Percentiles rank a stretch among this genome's conserved stretches.
phyloP scores from a whole-genome alignment of 1,140 invertebrate genomes.

The Penaeus vannamei region DNA sequence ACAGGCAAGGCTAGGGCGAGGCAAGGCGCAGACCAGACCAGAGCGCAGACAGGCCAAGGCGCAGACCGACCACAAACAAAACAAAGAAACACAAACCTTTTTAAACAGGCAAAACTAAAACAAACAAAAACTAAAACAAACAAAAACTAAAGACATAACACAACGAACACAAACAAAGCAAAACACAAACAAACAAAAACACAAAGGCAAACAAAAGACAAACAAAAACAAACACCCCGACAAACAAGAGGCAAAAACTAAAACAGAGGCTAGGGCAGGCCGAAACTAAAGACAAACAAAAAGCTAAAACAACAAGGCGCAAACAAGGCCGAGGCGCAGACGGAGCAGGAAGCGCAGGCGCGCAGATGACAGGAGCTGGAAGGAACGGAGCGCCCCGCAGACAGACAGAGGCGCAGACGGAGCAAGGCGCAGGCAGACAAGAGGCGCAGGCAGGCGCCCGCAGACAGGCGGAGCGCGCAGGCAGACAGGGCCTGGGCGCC shows the following conservation, averaged over 20 bases:
- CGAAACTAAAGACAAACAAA: not conserved
- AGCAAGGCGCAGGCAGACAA: too few relatives aligned
- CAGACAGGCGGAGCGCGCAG: too few relatives aligned
- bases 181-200: not conserved
- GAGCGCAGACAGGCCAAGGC: too few relatives aligned
- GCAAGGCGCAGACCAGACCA: too few relatives aligned
- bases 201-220: not conserved
- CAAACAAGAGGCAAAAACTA: not conserved
- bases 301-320: too few relatives aligned
- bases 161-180: not conserved
- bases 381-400: not conserved
- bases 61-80: too few relatives aligned
- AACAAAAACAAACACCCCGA: not conserved
- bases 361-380: conserved; percentile 32
- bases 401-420: too few relatives aligned
- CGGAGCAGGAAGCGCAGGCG: conserved; percentile 33
- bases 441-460: too few relatives aligned
- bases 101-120: not conserved
- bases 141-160: not conserved
- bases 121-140: not conserved
- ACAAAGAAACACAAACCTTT: not conserved
- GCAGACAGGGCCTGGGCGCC: too few relatives aligned
- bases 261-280: too few relatives aligned
- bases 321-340: too few relatives aligned
- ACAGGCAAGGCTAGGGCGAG: too few relatives aligned